Percentiles rank a stretch among this genome's conserved stretches.
Conservation (phyloP, 1,140 invertebrate species). For the Mya arenaria region DNA sequence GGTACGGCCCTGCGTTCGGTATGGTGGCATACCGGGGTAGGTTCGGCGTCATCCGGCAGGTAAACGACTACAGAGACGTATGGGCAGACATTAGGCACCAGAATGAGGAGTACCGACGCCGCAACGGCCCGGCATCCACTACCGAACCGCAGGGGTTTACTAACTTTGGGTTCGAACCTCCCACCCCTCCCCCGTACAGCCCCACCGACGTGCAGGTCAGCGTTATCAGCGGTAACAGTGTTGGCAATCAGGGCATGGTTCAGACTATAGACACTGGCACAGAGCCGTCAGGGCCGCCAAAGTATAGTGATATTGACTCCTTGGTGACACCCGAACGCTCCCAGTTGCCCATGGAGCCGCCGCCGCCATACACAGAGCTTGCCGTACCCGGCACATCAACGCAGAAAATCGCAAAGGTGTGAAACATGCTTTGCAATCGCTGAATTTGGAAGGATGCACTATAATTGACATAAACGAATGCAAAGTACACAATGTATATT, state of each 20-base stretch:
- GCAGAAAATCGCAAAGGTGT: no score
- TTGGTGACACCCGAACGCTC: neutral
- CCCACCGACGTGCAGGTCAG: neutral
- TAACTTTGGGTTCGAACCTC: neutral
- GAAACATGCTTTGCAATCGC: no score
- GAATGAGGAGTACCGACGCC: neutral
- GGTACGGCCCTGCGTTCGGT: slow-evolving; percentile 23
- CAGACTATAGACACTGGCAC: no score
- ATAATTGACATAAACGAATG: no score
- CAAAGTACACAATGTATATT: no score
- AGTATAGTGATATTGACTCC: neutral
- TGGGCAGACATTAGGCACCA: neutral
- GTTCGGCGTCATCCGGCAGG: neutral
- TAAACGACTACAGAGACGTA: neutral
- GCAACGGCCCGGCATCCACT: neutral
- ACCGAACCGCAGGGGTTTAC: neutral
- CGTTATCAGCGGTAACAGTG: neutral
- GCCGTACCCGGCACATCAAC: neutral
- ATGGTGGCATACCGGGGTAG: neutral
- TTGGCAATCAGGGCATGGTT: neutral
- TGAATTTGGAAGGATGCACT: no score
- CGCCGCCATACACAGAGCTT: neutral
- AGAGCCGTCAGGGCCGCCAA: no score
- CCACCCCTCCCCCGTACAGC: neutral
- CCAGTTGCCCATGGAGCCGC: neutral